phyloP scores from a whole-genome alignment of 2,113 vertebrate genomes.

The Petrocephalus zakoni region DNA sequence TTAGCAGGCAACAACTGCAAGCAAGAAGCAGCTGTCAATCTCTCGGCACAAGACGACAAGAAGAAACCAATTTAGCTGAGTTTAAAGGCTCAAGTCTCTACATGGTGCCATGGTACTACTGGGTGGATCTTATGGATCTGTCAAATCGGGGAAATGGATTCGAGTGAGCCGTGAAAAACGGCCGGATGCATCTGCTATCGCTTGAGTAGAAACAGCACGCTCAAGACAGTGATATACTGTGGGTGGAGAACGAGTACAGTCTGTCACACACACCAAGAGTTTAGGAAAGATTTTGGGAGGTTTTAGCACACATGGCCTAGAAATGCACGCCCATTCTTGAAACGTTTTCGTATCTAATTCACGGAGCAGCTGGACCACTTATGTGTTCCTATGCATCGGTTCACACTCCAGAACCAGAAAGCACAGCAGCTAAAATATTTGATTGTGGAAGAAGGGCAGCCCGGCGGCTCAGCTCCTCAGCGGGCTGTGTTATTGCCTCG shows the following conservation, averaged over 20 bases:
- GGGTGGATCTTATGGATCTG: neutral
- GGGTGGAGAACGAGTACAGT: neutral
- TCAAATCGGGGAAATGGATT: neutral
- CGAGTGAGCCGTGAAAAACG: neutral
- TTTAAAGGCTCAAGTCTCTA: neutral
- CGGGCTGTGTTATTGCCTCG: neutral
- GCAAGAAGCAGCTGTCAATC: neutral
- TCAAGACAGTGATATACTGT: constrained; percentile 1
- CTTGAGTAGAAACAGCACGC: constrained; percentile 8
- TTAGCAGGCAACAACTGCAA: neutral
- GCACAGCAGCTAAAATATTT: neutral
- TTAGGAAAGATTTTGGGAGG: neutral
- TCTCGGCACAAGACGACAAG: neutral
- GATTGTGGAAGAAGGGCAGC: neutral
- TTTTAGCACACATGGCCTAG: neutral
- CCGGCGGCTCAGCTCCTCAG: neutral
- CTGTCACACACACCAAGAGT: neutral
- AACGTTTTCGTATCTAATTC: neutral
- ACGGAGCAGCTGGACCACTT: neutral
- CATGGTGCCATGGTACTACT: neutral
- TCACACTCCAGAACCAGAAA: neutral
- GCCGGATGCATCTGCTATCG: neutral
- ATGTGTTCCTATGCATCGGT: neutral
- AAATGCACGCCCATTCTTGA: neutral
- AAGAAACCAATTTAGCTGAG: neutral